Conservation (phyloP, 53 echinoderm and acorn worm genomes). For the Hippasteria phrygiana region DNA sequence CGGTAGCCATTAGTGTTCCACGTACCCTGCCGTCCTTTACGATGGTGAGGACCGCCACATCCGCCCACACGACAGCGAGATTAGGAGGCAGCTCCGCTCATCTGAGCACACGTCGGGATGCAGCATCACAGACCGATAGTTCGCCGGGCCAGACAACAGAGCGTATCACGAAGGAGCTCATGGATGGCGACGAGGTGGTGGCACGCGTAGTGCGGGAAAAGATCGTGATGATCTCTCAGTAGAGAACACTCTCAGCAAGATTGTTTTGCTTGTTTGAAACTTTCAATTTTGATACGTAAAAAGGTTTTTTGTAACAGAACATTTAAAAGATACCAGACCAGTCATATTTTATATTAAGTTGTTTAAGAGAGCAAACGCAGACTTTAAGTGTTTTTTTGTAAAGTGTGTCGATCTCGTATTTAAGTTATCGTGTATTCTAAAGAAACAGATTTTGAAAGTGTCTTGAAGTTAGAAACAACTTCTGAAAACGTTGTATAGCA, state of each 20-base stretch:
- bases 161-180: background rate
- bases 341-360: no score
- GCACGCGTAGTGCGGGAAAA: conserved; percentile 8
- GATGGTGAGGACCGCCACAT: background rate
- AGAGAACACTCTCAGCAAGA: no score
- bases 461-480: background rate
- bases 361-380: no score
- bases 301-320: no score
- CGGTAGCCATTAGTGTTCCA: background rate
- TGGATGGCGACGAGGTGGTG: background rate
- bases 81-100: no score
- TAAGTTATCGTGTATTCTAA: no score
- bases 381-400: no score
- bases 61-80: no score
- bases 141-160: background rate
- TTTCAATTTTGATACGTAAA: no score
- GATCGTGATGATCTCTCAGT: background rate
- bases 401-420: no score
- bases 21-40: background rate
- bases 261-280: no score
- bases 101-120: background rate
- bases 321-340: background rate
- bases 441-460: no score
- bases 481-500: background rate
- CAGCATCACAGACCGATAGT: background rate